Base-by-base conservation (phyloP, 1,140 invertebrate genomes). In the Yoshiicerus persimilis region DNA sequence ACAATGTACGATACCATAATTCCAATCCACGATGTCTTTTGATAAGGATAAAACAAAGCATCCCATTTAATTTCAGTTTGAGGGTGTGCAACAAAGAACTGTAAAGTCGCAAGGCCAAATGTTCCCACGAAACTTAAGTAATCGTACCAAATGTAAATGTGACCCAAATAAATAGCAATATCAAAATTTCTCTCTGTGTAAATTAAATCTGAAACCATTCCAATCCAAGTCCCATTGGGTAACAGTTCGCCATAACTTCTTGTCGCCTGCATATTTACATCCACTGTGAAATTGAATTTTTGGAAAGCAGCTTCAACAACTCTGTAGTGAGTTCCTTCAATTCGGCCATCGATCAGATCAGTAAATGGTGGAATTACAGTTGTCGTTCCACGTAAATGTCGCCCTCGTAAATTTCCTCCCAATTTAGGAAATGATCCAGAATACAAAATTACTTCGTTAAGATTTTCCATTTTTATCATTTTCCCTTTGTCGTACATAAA, bases 171-270 rank as follows among this genome's bases (percentile, higher is more conserved):
- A n/a, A 83, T 36, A 0, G 20, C 20, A 9, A 83, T 2, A 16
- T 83, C 77, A 41, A 20, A 83, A 83, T 27, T n/a, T 39, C 23
- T 83, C 0, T 83, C 77, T 4, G n/a, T 13, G 20, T 91, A 89
- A 93, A 86, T 36, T 92, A 83, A 20, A 23, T 83, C 34, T 0
- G 11, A 10, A 38, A 41, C 20, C 77, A 83, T 83, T 83, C 77
- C 77, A 2, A 20, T 39, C 77, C 77, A 83, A 36, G 77, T 83
- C 9, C 77, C 77, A 38, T 83, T 83, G 1, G 25, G 4, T 2
- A 1, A 10, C 10, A 27, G 3, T 0, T 25, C 6, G 1, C 66
- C 66, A 30, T 70, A 70, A 13, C 66, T 27, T 13, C 23, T 20
- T n/a, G n/a, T n/a, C 6, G 34, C 6, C 0, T 32, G 32, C 6